Conservation (phyloP, 2,888 invertebrate species). For the Ochropleura leucogaster region DNA sequence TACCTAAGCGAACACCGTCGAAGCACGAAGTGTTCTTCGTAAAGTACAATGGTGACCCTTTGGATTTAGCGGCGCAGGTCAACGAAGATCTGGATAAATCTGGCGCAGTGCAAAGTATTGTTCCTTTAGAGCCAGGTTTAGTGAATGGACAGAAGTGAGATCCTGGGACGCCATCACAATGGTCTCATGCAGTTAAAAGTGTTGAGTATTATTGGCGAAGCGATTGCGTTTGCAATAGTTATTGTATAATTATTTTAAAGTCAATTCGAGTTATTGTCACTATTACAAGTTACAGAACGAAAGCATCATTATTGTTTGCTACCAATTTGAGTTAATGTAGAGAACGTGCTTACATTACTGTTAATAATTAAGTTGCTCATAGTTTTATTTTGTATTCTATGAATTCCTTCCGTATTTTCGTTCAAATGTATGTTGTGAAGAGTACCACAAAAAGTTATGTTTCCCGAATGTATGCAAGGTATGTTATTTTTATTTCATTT, state of each 20-base stretch:
- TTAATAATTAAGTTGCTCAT: slow-evolving; percentile 9
- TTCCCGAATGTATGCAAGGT: slow-evolving; percentile 1
- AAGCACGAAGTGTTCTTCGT: slow-evolving; percentile 95
- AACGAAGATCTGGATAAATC: slow-evolving; percentile 58
- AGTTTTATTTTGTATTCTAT: neutral
- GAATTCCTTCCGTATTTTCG: slow-evolving; percentile 6
- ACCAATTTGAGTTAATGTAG: neutral
- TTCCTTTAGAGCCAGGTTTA: slow-evolving; percentile 65
- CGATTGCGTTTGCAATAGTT: neutral
- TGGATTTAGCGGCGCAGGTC: slow-evolving; percentile 58
- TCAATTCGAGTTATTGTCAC: neutral
- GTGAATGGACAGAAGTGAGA: slow-evolving; percentile 58
- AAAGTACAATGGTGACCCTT: slow-evolving; percentile 83
- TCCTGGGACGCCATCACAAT: neutral
- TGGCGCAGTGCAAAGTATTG: slow-evolving; percentile 53
- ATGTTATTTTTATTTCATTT: slow-evolving; percentile 15
- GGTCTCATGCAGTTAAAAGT: slow-evolving; percentile 3
- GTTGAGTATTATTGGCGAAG: neutral
- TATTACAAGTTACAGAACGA: neutral
- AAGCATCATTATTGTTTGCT: neutral
- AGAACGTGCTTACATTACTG: neutral
- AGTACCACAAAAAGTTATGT: neutral
- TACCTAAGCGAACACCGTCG: slow-evolving; percentile 64
- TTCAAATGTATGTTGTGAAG: neutral
- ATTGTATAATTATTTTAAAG: neutral